Evolutionary conservation across 2,888 invertebrate genomes (phyloP).

Genomic region (Caenorhabditis macrosperma): DNA sequence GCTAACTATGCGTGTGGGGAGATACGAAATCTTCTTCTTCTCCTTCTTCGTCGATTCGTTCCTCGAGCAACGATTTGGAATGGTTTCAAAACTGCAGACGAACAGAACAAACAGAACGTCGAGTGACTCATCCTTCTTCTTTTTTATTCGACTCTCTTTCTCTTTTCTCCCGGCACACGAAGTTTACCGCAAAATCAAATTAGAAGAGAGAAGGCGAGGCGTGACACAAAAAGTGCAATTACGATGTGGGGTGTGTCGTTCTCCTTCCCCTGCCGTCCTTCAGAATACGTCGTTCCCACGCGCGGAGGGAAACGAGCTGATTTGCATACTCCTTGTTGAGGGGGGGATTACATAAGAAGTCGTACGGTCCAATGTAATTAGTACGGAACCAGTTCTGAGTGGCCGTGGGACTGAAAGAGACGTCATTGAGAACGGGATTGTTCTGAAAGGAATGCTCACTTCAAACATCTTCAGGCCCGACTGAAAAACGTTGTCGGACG

Average conservation of each 20-base stretch:
- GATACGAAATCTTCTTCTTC: background rate
- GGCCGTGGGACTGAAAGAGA: background rate
- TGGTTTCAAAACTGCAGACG: background rate
- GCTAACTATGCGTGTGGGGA: slow-evolving; percentile 29
- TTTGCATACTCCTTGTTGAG: slow-evolving; percentile 47
- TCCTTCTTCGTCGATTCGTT: background rate
- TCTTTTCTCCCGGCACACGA: background rate
- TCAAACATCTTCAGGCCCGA: slow-evolving; percentile 46
- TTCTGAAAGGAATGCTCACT: background rate
- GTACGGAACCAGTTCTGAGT: slow-evolving; percentile 41
- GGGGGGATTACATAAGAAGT: background rate
- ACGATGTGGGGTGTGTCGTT: slow-evolving; percentile 1
- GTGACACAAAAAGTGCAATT: slow-evolving; percentile 18
- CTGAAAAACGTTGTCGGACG: slow-evolving; percentile 61
- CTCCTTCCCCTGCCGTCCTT: slow-evolving; percentile 34
- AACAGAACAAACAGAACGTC: background rate
- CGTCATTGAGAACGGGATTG: no score
- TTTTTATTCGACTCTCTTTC: background rate
- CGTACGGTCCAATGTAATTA: slow-evolving; percentile 45
- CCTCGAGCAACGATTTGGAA: background rate
- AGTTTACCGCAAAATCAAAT: slow-evolving; percentile 25
- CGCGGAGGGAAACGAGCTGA: slow-evolving; percentile 30
- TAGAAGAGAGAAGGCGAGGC: background rate
- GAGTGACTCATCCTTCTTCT: slow-evolving; percentile 10
- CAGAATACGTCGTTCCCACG: slow-evolving; percentile 36